Percentiles rank a stretch among this genome's conserved stretches.
These are phyloP conservation scores for Pyrgilauda ruficollis DNA, from an alignment of 2,113 vertebrate genomes.

Conservation along the genomic window DNA sequence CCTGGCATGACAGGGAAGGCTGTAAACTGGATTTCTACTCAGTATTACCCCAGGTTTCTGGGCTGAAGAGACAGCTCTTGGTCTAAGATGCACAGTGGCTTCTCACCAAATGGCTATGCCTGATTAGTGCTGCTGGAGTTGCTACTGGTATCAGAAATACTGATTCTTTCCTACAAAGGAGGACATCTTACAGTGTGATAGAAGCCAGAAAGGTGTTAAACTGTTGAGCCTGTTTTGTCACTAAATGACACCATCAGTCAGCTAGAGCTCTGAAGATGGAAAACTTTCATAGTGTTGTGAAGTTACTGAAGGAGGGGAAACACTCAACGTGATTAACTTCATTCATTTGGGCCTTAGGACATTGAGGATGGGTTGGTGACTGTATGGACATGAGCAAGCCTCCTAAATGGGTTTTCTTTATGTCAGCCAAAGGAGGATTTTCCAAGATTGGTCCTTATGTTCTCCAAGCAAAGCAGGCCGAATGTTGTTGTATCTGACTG, in stretches of 20 bases:
- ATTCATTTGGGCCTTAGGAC: not conserved
- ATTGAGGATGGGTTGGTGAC: not conserved
- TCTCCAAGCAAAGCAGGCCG: not conserved
- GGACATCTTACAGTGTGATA: not conserved
- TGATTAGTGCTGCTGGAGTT: fast-evolving
- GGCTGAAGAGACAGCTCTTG: not conserved
- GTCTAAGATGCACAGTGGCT: not conserved
- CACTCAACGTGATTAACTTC: not conserved
- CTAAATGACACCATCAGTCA: not conserved
- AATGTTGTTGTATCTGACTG: not conserved
- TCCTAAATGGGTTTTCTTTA: not conserved
- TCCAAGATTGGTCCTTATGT: not conserved
- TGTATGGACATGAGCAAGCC: not conserved
- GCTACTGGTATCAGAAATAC: not conserved
- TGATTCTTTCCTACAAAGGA: not conserved
- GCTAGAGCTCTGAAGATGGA: not conserved
- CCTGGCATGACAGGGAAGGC: not conserved
- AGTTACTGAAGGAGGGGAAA: not conserved
- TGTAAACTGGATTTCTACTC: not conserved
- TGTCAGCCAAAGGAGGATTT: not conserved
- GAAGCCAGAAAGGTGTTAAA: not conserved
- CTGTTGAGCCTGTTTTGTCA: not conserved
- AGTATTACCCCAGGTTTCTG: not conserved
- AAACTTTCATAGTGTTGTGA: not conserved
- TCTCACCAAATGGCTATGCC: not conserved